Evolutionary conservation across 1,140 invertebrate species (phyloP).

Genomic region (Spodoptera frugiperda): DNA sequence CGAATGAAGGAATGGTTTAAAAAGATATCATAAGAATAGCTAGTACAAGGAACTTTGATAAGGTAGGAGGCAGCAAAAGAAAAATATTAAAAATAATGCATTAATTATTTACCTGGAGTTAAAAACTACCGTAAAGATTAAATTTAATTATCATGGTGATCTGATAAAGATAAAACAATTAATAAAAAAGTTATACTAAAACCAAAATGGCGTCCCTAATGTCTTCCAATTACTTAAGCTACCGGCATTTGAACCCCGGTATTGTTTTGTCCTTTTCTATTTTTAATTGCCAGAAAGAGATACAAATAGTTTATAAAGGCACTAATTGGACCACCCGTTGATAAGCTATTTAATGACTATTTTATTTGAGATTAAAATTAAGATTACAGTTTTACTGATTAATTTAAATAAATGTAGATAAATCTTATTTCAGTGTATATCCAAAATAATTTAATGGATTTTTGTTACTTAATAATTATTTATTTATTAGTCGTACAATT

Average conservation of each 20-base stretch:
- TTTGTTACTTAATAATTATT: conserved; percentile 3
- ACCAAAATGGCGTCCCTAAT: conserved; percentile 61
- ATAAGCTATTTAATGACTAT: conserved; percentile 62
- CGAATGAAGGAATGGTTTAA: too few relatives aligned
- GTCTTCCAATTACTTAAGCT: conserved; percentile 69
- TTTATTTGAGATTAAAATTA: conserved; percentile 58
- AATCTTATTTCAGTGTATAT: conserved; percentile 3
- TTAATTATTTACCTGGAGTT: not conserved
- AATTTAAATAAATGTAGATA: conserved; percentile 17
- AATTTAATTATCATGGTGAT: not conserved
- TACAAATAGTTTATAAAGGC: conserved; percentile 38
- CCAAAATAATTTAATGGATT: conserved; percentile 8
- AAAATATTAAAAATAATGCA: too few relatives aligned
- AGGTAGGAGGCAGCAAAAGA: too few relatives aligned
- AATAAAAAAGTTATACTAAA: conserved; percentile 28
- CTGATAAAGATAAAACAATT: conserved; percentile 31
- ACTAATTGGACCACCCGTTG: conserved; percentile 72
- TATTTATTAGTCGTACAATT: not conserved
- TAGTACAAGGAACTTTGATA: too few relatives aligned
- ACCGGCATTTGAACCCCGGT: conserved; percentile 54
- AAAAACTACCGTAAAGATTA: not conserved
- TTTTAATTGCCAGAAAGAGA: conserved; percentile 45
- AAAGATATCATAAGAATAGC: too few relatives aligned
- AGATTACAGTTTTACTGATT: conserved; percentile 47
- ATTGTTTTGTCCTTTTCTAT: conserved; percentile 53